Evolutionary conservation across 2,888 invertebrate genomes (phyloP).

Genomic region (Ormyrus pomaceus): DNA sequence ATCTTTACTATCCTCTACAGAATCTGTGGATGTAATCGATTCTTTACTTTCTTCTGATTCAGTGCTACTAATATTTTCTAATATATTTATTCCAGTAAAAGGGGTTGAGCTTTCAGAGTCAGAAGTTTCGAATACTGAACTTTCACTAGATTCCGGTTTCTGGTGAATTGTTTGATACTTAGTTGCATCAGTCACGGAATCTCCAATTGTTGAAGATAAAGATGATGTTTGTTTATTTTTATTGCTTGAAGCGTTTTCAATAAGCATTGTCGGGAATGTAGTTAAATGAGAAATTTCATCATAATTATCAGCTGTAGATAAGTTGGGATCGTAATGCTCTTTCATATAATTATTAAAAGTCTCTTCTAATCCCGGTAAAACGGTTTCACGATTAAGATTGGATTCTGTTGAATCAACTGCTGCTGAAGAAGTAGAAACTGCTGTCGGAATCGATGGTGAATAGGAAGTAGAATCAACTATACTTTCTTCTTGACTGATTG

Average conservation of each 20-base stretch:
- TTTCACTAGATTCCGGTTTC: not conserved
- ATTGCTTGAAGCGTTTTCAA: not conserved
- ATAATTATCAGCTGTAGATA: constrained; percentile 34
- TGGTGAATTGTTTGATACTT: constrained; percentile 8
- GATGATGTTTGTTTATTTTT: constrained; percentile 15
- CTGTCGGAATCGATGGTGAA: not conserved
- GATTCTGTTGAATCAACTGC: constrained; percentile 9
- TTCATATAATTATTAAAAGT: constrained; percentile 54
- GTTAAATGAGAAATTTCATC: constrained; percentile 46
- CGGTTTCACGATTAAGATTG: not conserved
- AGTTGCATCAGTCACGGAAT: not conserved
- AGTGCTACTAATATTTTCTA: not conserved
- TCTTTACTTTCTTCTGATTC: constrained; percentile 6
- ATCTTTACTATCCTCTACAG: not conserved
- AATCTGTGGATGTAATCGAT: not conserved
- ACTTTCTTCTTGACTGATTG: not conserved
- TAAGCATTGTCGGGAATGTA: constrained; percentile 31
- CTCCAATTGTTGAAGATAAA: not conserved
- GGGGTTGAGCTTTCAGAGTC: not conserved
- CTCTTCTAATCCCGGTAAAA: constrained; percentile 46
- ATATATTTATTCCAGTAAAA: not conserved
- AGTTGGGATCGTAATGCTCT: constrained; percentile 52
- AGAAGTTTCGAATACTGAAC: not conserved
- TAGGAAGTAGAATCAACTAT: not conserved
- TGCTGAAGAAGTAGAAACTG: not conserved